A percentile compares a stretch with the other conserved stretches of the same genome.
phyloP scores from a whole-genome alignment of 64 coral and sea anemone species.

The Stylophora pistillata region DNA sequence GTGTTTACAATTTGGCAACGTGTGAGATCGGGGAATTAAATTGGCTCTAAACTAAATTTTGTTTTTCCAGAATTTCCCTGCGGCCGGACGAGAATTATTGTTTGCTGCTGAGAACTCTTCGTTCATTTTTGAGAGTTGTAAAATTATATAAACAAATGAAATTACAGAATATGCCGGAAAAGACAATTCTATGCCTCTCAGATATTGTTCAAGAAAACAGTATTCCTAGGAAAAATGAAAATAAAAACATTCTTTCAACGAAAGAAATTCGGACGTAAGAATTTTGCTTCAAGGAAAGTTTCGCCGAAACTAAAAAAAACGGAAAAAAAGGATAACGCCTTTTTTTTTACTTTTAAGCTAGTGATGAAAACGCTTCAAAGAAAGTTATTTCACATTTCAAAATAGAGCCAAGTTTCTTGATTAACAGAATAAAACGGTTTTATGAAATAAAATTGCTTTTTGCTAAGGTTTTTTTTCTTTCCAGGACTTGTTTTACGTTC shows the following conservation, averaged over 20 bases:
- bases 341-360: too few relatives aligned
- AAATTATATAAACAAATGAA: conserved; percentile 25
- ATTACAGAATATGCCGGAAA: conserved; percentile 18
- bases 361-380: neutral
- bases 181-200: neutral
- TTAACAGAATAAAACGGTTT: neutral
- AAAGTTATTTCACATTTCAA: neutral
- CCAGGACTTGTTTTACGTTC: neutral
- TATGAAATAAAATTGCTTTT: neutral
- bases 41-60: neutral
- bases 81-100: conserved; percentile 14
- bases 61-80: neutral
- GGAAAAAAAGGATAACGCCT: too few relatives aligned
- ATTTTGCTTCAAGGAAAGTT: neutral
- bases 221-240: neutral
- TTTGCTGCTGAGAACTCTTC: neutral
- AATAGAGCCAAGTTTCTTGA: neutral
- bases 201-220: neutral
- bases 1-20: neutral
- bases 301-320: too few relatives aligned
- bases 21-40: neutral
- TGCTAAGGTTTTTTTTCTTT: neutral
- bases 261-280: neutral
- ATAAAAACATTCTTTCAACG: neutral
- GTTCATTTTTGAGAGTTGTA: neutral